Base-by-base conservation (phyloP, 2,888 invertebrate species). In the Perithous albicinctus region DNA sequence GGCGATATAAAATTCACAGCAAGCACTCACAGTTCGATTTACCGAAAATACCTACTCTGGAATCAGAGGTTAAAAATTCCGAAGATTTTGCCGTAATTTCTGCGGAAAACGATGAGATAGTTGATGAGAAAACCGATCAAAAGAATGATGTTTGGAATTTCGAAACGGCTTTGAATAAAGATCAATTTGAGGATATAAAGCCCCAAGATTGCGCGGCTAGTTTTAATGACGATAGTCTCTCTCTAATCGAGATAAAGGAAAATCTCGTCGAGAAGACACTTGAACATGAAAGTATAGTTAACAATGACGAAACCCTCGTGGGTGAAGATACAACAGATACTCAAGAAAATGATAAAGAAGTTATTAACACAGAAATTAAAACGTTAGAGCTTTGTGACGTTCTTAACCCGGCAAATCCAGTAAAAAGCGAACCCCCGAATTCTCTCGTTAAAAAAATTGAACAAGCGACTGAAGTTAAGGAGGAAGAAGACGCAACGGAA, bases 1-100 rank as follows among this genome's bases (percentile, higher is more conserved):
- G 87, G 67, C 84, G 85, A 1, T 54, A 32, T 38, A 80, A 86
- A 38, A 81, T 87, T 38, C 88, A 88, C 70, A 89, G 87, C 54
- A 54, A 61, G 0, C 82, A 76, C 6, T 38, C 54, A 15, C 20
- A 5, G 29, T 8, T 35, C 26, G 41, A 69, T 69, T 69, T 54
- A 5, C 38, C 70, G 5, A 12, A 10, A 15, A n/a, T 41, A 12
- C 70, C 2, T 18, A 51, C 12, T 29, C 59, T 2, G 72, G 46
- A 5, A 23, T 29, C 29, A 23, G 54, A 26, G 23, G n/a, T n/a
- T 7, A 26, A 54, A 26, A n/a, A n/a, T n/a, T n/a, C n/a, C n/a
- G 54, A 54, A 26, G 26, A 12, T 26, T 20, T 23, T 3, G 54
- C 10, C n/a, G n/a, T n/a, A n/a, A n/a, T n/a, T 23, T n/a, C 26